Conservation (phyloP, 2,113 vertebrate genomes). For the Sapajus apella region DNA sequence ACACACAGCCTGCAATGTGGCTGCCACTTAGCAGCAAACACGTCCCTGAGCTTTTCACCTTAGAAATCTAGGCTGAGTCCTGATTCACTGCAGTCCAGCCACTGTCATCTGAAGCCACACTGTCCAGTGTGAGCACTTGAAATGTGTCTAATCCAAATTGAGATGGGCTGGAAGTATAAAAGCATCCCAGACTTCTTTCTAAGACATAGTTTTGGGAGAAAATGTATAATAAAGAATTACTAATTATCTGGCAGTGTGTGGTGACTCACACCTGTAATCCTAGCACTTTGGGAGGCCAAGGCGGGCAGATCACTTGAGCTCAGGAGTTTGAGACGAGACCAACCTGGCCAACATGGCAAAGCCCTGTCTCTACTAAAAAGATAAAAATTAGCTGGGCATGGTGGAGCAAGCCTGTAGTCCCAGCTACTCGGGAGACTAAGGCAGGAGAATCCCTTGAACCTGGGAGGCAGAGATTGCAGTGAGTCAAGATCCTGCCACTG, state of each 20-base stretch:
- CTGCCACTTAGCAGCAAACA: not conserved
- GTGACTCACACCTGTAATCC: no score
- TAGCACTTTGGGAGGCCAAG: no score
- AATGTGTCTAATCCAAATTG: not conserved
- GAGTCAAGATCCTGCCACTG: no score
- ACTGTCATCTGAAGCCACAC: accelerated
- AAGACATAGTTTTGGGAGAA: not conserved
- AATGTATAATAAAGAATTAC: not conserved
- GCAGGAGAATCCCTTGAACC: no score
- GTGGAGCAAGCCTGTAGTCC: no score
- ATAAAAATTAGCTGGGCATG: no score
- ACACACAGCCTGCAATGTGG: not conserved
- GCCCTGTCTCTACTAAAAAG: no score
- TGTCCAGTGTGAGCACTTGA: not conserved
- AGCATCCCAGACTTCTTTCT: constrained; percentile 11
- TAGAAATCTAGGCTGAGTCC: not conserved
- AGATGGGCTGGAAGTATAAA: not conserved
- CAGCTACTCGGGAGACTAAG: no score
- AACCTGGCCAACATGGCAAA: no score
- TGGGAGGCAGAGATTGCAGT: no score
- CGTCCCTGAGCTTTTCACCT: not conserved
- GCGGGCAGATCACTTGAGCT: no score
- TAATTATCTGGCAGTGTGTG: not conserved
- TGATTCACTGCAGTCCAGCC: not conserved
- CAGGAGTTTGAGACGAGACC: no score